Percentiles rank a stretch among this genome's conserved stretches.
Conservation (phyloP, 2,888 invertebrate species). For the Drosophila eohydei region DNA sequence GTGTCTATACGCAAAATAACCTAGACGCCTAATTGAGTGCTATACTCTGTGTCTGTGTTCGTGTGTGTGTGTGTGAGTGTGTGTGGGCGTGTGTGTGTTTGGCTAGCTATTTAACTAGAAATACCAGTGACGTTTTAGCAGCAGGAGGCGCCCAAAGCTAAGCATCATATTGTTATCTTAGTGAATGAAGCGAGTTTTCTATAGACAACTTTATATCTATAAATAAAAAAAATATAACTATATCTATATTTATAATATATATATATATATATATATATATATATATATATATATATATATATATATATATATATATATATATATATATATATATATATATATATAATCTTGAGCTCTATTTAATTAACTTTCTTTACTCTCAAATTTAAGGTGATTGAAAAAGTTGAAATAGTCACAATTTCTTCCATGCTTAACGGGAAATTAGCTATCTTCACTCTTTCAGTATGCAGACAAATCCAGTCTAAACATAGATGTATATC, state of each 20-base stretch:
- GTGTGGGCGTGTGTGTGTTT: slow-evolving; percentile 7
- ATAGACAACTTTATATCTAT: not conserved
- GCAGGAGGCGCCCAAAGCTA: slow-evolving; percentile 14
- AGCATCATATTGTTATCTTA: not conserved
- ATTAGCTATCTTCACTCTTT: too few relatives aligned
- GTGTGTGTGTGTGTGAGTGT: not conserved
- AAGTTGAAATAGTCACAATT: too few relatives aligned
- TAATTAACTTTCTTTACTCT: too few relatives aligned
- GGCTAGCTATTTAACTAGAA: slow-evolving; percentile 2
- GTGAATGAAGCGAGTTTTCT: not conserved
- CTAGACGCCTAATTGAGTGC: slow-evolving; percentile 67
- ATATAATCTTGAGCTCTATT: too few relatives aligned
- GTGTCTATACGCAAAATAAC: slow-evolving; percentile 26
- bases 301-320: too few relatives aligned
- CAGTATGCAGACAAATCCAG: too few relatives aligned
- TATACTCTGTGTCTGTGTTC: slow-evolving; percentile 18
- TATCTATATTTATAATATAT: not conserved
- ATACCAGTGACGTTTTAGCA: slow-evolving; percentile 43
- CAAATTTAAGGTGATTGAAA: too few relatives aligned
- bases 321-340: too few relatives aligned
- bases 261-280: not conserved
- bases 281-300: too few relatives aligned
- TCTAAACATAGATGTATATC: too few relatives aligned
- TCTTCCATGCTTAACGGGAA: too few relatives aligned
- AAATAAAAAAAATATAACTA: not conserved